These are phyloP conservation scores for Coelopa pilipes DNA, from an alignment of 2,888 invertebrate species.

Conservation along the genomic window DNA sequence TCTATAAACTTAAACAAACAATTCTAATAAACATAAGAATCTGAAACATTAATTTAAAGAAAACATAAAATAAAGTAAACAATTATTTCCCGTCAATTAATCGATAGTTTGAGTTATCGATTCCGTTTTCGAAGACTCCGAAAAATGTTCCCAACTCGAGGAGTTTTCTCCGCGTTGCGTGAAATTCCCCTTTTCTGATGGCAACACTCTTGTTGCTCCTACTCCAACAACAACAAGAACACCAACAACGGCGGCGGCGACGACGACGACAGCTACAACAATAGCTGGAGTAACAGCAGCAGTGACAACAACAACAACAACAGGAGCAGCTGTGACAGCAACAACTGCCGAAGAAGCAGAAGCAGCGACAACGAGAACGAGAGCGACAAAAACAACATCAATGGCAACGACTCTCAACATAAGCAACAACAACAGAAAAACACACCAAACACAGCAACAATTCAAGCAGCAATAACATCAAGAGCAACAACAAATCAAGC, in stretches of 20 bases:
- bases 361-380: too few relatives aligned
- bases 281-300: not conserved
- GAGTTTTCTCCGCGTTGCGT: too few relatives aligned
- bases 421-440: slow-evolving; percentile 17
- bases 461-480: not conserved
- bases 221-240: slow-evolving; percentile 11
- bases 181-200: not conserved
- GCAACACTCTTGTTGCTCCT: slow-evolving; percentile 19
- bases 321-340: too few relatives aligned
- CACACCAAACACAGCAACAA: not conserved
- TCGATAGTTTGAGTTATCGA: too few relatives aligned
- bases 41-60: too few relatives aligned
- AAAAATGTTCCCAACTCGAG: too few relatives aligned
- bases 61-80: too few relatives aligned
- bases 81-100: too few relatives aligned
- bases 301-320: slow-evolving; percentile 2
- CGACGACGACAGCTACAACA: not conserved
- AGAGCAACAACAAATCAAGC: not conserved
- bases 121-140: too few relatives aligned
- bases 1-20: too few relatives aligned
- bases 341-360: too few relatives aligned
- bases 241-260: slow-evolving; percentile 13
- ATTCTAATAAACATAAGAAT: too few relatives aligned
- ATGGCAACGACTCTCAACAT: not conserved
- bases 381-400: not conserved